Base-by-base conservation (phyloP, 2,113 vertebrate species). In the Hippopotamus amphibius region DNA sequence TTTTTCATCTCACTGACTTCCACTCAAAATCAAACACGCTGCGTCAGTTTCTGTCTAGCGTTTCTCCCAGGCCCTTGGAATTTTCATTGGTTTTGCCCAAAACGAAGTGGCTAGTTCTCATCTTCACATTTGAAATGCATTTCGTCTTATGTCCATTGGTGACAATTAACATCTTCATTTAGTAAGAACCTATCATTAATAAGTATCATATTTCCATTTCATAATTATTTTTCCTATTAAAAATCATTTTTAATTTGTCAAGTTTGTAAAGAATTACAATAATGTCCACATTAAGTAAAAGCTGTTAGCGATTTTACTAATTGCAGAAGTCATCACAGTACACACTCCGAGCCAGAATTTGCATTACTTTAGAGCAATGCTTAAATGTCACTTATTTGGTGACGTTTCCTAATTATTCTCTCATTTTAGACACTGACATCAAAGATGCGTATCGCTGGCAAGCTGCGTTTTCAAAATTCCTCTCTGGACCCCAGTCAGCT, bases 141-240 rank as follows among this genome's bases (percentile, higher is more conserved):
- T 41, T 14, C 7, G 8, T 76, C 80, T 41, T 66, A 17, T 12
- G 37, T 24, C 59, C 72, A 53, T 11, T 53, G 33, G 30, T 37
- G 6, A 48, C 28, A 28, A 85, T 21, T 53, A 79, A 21, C 77
- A 77, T 48, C 53, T 89, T 68, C 69, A 88, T 37, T 68, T 88
- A 66, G 53, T 33, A 76, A 88, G 41, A 33, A 74, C 15, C 33
- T 76, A 41, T n/a, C 37, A 46, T 41, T 55, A 81, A 24, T 63
- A 81, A 66, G 24, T 33, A 28, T 46, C 65, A 21, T 72, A 66
- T 59, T 87, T 43, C 55, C 33, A 71, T 59, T 61, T 82, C 26
- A 28, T 65, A 87, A 57, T 61, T 93, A 79, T 83, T 55, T 92
- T 88, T 79, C 48, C 81, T 63, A 88, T 77, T 92, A 61, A 94